Evolutionary conservation across 2,797 vertebrate genomes (phyloP).

Genomic region (Chaetodon trifasciatus): DNA sequence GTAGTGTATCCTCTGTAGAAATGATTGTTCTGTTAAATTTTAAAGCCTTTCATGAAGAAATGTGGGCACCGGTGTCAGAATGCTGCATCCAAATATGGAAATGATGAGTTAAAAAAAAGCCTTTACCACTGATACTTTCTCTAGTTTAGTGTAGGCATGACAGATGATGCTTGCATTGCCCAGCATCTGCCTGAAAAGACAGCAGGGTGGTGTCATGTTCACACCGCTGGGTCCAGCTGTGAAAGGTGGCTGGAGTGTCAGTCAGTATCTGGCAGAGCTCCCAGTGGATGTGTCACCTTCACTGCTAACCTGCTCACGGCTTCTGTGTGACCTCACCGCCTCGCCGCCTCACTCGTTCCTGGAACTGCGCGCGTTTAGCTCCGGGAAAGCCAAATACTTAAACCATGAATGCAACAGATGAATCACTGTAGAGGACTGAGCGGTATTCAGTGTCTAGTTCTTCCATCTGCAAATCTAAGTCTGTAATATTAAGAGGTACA

Average conservation of each 20-base stretch:
- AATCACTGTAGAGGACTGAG: conserved; percentile 19
- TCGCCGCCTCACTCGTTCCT: conserved; percentile 50
- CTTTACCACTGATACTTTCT: background rate
- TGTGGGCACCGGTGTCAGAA: background rate
- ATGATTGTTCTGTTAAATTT: conserved; percentile 31
- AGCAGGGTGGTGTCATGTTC: conserved; percentile 50
- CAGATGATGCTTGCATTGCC: conserved; percentile 21
- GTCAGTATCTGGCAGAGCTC: conserved; percentile 60
- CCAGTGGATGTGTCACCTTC: conserved; percentile 71
- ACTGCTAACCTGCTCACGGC: conserved; percentile 60
- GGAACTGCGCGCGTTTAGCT: conserved; percentile 50
- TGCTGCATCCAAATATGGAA: conserved; percentile 4
- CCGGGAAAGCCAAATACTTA: conserved; percentile 44
- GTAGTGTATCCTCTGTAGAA: conserved; percentile 1
- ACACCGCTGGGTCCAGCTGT: conserved; percentile 46
- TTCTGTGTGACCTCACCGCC: conserved; percentile 55
- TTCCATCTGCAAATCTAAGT: conserved; percentile 25
- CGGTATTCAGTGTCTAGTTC: background rate
- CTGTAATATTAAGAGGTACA: background rate
- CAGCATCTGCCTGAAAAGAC: conserved; percentile 40
- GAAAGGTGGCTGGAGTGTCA: conserved; percentile 39
- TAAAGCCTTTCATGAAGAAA: conserved; percentile 28
- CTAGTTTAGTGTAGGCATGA: background rate
- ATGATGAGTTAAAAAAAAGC: background rate
- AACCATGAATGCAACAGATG: conserved; percentile 45